A percentile compares a stretch with the other conserved stretches of the same genome.
Conservation (phyloP, 92 coral and sea anemone species). For the Palythoa grandiflora region DNA sequence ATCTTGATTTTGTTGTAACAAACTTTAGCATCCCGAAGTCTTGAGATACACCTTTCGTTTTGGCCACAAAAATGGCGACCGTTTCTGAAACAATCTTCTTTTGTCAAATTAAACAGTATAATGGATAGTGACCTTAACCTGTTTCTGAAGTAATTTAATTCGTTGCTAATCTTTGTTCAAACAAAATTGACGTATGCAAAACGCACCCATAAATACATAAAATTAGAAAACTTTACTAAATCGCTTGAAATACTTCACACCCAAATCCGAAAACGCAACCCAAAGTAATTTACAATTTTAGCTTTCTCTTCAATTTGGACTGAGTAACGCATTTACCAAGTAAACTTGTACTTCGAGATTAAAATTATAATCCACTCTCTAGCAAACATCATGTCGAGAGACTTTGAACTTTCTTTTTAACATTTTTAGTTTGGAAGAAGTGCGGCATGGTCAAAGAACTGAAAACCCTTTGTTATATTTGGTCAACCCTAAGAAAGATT, state of each 20-base stretch:
- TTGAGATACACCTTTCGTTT: neutral
- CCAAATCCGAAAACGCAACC: neutral
- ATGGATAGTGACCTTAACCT: constrained; percentile 18
- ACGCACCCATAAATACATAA: neutral
- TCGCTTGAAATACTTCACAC: neutral
- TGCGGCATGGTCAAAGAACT: too few species aligned
- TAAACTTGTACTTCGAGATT: too few species aligned
- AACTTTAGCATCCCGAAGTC: constrained; percentile 26
- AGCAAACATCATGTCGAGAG: too few species aligned
- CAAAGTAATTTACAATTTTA: neutral
- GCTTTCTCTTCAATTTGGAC: neutral
- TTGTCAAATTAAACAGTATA: constrained; percentile 22
- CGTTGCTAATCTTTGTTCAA: constrained; percentile 23
- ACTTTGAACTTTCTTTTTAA: too few species aligned
- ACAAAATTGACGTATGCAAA: constrained; percentile 41
- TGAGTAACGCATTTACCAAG: neutral
- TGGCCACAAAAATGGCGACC: neutral
- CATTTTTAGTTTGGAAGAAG: too few species aligned
- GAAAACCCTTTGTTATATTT: too few species aligned
- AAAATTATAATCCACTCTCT: too few species aligned
- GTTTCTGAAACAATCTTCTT: neutral
- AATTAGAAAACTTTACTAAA: neutral
- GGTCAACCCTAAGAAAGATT: too few species aligned
- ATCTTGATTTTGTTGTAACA: constrained; percentile 29
- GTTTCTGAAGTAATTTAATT: constrained; percentile 22